These are phyloP conservation scores for Thaumatotibia leucotreta DNA, from an alignment of 1,140 invertebrate genomes.

Conservation along the genomic window DNA sequence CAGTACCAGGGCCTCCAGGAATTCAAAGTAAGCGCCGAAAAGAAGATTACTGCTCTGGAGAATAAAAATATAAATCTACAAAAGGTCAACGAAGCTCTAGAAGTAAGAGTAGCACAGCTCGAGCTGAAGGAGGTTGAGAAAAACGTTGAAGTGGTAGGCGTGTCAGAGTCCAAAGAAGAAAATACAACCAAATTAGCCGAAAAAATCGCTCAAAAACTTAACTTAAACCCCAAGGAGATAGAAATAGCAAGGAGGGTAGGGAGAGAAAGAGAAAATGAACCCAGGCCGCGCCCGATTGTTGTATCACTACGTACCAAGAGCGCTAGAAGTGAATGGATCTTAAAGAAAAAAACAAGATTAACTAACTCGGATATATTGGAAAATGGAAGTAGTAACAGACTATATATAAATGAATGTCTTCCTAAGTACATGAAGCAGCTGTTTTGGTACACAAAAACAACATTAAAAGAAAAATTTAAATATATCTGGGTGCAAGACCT, in stretches of 20 bases:
- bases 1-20: background rate
- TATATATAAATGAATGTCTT: background rate
- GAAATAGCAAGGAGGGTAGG: too few species aligned
- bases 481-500: slow-evolving; percentile 20
- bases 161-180: background rate
- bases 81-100: too few species aligned
- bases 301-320: too few species aligned
- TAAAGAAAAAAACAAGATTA: too few species aligned
- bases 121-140: too few species aligned
- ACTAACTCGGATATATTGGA: too few species aligned
- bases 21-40: background rate
- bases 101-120: too few species aligned
- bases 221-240: too few species aligned
- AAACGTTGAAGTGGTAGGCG: too few species aligned
- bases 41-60: background rate
- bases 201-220: background rate
- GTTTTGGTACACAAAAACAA: slow-evolving; percentile 3
- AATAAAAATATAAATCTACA: slow-evolving; percentile 4
- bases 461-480: slow-evolving; percentile 14
- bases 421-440: background rate
- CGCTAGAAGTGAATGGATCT: too few species aligned
- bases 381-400: background rate
- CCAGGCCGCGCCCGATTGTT: too few species aligned
- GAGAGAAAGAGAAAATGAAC: too few species aligned
- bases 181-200: background rate